Conservation (phyloP, 2,113 vertebrate genomes). For the Orcinus orca region DNA sequence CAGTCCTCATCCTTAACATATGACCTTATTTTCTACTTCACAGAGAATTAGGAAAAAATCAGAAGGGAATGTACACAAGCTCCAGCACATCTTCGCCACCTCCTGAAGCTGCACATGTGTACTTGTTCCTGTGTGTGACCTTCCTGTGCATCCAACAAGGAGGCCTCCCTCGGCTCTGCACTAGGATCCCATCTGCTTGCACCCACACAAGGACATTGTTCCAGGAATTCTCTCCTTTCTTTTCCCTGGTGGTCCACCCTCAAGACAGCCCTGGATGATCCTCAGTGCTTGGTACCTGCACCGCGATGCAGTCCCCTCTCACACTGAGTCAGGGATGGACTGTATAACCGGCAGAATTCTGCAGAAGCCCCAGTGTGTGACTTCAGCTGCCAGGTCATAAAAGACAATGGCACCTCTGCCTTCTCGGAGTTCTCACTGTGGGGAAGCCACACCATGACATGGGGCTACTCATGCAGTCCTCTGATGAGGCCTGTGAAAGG, state of each 20-base stretch:
- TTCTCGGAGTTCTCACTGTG: not conserved
- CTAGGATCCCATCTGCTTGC: not conserved
- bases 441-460: not conserved
- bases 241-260: not conserved
- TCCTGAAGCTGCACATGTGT: not conserved
- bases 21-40: not conserved
- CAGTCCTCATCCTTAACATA: not conserved
- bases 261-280: not conserved
- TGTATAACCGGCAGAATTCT: not conserved
- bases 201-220: not conserved
- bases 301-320: not conserved
- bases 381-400: constrained; percentile 24
- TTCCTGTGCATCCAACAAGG: not conserved
- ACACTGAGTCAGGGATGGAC: not conserved
- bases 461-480: not conserved
- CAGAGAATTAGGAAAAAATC: not conserved
- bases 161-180: not conserved
- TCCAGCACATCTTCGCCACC: not conserved
- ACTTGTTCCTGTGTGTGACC: not conserved
- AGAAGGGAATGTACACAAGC: not conserved
- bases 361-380: not conserved
- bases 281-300: fast-evolving
- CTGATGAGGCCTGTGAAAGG: not conserved
- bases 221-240: not conserved
- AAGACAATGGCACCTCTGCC: not conserved